phyloP scores from a whole-genome alignment of 2,797 vertebrate species.

The Ispidina lecontei region DNA sequence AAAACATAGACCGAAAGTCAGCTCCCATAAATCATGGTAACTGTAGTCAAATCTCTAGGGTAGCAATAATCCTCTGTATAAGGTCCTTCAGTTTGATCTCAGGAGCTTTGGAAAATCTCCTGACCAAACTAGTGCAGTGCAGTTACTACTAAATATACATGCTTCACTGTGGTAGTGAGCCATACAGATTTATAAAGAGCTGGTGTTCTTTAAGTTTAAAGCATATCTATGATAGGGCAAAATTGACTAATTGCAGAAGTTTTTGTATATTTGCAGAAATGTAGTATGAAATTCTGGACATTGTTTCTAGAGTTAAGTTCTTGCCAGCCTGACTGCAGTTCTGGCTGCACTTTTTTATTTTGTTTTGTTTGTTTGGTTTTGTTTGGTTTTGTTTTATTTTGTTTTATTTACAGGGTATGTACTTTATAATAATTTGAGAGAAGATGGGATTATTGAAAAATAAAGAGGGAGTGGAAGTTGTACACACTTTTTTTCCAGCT shows the following conservation, averaged over 20 bases:
- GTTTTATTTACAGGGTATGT: background rate
- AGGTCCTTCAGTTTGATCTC: conserved; percentile 22
- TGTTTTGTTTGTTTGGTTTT: background rate
- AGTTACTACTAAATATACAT: background rate
- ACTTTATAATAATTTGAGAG: background rate
- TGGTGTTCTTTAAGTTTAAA: background rate
- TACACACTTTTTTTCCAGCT: background rate
- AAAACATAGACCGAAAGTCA: background rate
- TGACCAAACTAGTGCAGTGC: background rate
- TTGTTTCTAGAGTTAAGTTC: background rate
- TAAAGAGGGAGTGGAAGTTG: background rate
- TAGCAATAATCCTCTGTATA: conserved; percentile 6
- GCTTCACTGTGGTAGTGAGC: background rate
- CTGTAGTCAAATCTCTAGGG: background rate
- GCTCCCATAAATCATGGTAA: background rate
- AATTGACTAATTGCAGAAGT: background rate
- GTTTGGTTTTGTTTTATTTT: too few relatives aligned
- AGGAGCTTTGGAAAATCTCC: conserved; percentile 42
- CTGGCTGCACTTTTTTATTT: background rate
- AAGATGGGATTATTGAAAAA: background rate
- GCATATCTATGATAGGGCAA: background rate
- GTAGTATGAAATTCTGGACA: background rate
- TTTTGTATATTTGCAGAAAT: background rate
- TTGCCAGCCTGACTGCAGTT: background rate
- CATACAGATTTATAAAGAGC: background rate